Base-by-base conservation (phyloP, 2,888 invertebrate species). In the Ophion ellenae region DNA sequence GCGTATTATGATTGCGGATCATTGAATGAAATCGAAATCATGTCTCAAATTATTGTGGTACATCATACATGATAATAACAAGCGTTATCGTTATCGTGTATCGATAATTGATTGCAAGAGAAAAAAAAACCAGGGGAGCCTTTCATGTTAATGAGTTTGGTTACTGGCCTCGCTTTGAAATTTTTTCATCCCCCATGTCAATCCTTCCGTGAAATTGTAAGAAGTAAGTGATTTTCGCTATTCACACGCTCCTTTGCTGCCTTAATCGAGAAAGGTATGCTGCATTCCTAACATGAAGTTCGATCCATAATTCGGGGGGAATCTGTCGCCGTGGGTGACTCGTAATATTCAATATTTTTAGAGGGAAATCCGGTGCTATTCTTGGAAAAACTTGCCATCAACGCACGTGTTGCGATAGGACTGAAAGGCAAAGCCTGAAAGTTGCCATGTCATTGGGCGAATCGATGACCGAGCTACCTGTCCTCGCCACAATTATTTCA, bases 401-500 rank as follows among this genome's bases (percentile, higher is more conserved):
- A 5, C 14, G 53, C 53, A 53, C 53, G 17, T 53, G 53, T 53
- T 53, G 53, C 4, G 53, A 17, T 17, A 53, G 53, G 53, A 53
- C 53, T 53, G 5, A 53, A 53, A 17, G 17, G 53, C 53, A 17
- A 53, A 2, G 53, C 53, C 17, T 53, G 53, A 17, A 53, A 17
- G 53, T 17, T 53, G 53, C 53, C 14, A 17, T 14, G 53, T 53
- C 53, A 53, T 61, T 20, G 61, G 61, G 78, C 64, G 28, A 80
- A 76, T 71, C 75, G 66, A 84, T 64, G 76, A 45, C 53, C 70
- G 1, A 71, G 20, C 79, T 84, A 84, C 75, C 84, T 80, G 84
- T 66, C 63, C 77, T 81, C 84, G 87, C 85, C 88, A 87, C 91
- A 91, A 92, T 92, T 92, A 92, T 89, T 82, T 85, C 81, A 79